phyloP scores from a whole-genome alignment of 1,140 invertebrate genomes.

The Argopecten irradians region DNA sequence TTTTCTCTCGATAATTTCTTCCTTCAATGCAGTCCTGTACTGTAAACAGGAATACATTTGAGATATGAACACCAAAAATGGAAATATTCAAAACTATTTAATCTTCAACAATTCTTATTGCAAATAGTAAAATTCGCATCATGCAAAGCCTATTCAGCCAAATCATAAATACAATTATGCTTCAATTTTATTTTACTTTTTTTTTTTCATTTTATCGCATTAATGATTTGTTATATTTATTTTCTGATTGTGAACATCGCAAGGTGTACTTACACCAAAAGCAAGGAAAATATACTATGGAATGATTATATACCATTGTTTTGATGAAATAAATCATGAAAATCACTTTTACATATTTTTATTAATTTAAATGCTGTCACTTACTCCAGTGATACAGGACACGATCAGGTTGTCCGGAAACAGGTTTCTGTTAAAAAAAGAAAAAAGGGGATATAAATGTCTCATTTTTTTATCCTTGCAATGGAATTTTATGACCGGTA shows the following conservation, averaged over 20 bases:
- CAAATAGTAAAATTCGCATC: too few species aligned
- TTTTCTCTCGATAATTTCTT: neutral
- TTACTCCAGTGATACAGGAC: slow-evolving; percentile 46
- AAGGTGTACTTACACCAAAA: neutral
- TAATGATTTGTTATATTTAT: neutral
- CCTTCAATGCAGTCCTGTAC: neutral
- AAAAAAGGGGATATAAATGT: neutral
- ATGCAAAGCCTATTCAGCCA: too few species aligned
- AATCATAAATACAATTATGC: too few species aligned
- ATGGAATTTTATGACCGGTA: too few species aligned
- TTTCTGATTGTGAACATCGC: neutral
- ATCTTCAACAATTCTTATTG: too few species aligned
- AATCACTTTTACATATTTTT: too few species aligned
- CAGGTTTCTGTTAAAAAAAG: slow-evolving; percentile 46
- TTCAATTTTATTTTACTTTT: slow-evolving; percentile 33
- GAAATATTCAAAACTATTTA: neutral
- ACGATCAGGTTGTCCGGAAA: slow-evolving; percentile 53
- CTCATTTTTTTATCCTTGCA: too few species aligned
- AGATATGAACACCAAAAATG: neutral
- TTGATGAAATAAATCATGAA: neutral
- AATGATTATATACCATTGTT: neutral
- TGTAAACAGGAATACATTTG: neutral
- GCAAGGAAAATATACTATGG: neutral
- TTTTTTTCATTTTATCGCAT: neutral
- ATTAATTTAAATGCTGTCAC: too few species aligned